A percentile compares a stretch with the other conserved stretches of the same genome.
Conservation (phyloP, 2,113 vertebrate species). For the Acanthochromis polyacanthus region DNA sequence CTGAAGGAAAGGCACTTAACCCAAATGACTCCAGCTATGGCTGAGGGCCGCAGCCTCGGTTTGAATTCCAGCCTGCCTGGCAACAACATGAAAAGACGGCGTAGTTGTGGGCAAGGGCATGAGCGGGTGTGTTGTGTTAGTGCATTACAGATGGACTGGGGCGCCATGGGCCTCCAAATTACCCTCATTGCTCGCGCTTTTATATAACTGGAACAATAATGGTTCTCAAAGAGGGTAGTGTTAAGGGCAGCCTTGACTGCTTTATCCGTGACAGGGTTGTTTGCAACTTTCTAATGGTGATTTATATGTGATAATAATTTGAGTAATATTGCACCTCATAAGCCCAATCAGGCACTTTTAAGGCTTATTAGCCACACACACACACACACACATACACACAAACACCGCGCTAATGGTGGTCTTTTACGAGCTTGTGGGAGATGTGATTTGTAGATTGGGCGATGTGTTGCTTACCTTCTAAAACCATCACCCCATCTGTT, state of each 20-base stretch:
- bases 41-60: slow-evolving; percentile 49
- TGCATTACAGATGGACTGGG: slow-evolving; percentile 30
- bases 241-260: slow-evolving; percentile 39
- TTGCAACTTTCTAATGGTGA: slow-evolving; percentile 56
- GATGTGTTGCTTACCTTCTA: slow-evolving; percentile 32
- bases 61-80: slow-evolving; percentile 51
- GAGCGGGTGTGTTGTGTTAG: slow-evolving; percentile 38
- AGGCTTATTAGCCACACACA: slow-evolving; percentile 59
- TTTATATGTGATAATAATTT: slow-evolving; percentile 62
- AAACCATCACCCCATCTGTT: slow-evolving; percentile 16
- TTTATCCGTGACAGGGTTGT: slow-evolving; percentile 43
- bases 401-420: slow-evolving; percentile 41
- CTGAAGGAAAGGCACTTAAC: slow-evolving; percentile 74
- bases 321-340: slow-evolving; percentile 56
- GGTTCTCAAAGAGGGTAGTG: slow-evolving; percentile 46
- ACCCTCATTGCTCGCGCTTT: slow-evolving; percentile 51
- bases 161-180: slow-evolving; percentile 41
- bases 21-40: slow-evolving; percentile 65
- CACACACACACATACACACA: slow-evolving; percentile 29
- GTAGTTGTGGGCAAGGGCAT: slow-evolving; percentile 42
- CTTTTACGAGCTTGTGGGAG: slow-evolving; percentile 62
- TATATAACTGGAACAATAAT: slow-evolving; percentile 59
- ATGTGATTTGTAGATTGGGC: slow-evolving; percentile 61
- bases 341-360: slow-evolving; percentile 50
- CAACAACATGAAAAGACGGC: slow-evolving; percentile 44